Percentiles rank a stretch among this genome's conserved stretches.
Conservation (phyloP, 1,140 invertebrate species). For the Stenopsyche tienmushanensis region DNA sequence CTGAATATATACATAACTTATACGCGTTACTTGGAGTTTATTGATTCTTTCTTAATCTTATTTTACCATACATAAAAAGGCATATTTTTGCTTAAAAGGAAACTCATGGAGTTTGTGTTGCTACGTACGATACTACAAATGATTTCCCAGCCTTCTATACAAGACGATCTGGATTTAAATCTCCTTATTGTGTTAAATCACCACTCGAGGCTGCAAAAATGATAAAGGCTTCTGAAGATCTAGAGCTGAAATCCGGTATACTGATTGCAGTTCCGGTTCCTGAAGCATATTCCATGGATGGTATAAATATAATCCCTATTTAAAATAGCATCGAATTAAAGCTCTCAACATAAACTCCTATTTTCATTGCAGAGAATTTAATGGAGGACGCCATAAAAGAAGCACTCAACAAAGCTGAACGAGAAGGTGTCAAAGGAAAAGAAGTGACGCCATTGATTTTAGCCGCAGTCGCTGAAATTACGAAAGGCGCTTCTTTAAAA, state of each 20-base stretch:
- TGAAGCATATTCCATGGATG: slow-evolving; percentile 63
- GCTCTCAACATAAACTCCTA: neutral
- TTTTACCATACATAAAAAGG: no score
- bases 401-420: slow-evolving; percentile 69
- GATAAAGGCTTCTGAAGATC: slow-evolving; percentile 58
- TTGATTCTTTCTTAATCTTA: no score
- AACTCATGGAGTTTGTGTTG: slow-evolving; percentile 91
- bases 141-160: slow-evolving; percentile 92
- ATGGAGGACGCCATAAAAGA: slow-evolving; percentile 72
- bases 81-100: no score
- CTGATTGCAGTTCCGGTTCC: slow-evolving; percentile 92
- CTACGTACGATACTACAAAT: slow-evolving; percentile 64
- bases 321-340: neutral
- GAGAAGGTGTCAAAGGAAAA: slow-evolving; percentile 73
- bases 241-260: slow-evolving; percentile 75
- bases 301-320: slow-evolving; percentile 41
- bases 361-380: slow-evolving; percentile 43
- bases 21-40: no score
- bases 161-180: slow-evolving; percentile 63
- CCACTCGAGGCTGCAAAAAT: slow-evolving; percentile 71
- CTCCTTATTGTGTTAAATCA: slow-evolving; percentile 68
- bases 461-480: slow-evolving; percentile 71
- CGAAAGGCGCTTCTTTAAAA: slow-evolving; percentile 75
- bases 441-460: slow-evolving; percentile 92
- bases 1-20: no score